These are phyloP conservation scores for Ochotona curzoniae DNA, from an alignment of 2,113 vertebrate species.

Conservation along the genomic window DNA sequence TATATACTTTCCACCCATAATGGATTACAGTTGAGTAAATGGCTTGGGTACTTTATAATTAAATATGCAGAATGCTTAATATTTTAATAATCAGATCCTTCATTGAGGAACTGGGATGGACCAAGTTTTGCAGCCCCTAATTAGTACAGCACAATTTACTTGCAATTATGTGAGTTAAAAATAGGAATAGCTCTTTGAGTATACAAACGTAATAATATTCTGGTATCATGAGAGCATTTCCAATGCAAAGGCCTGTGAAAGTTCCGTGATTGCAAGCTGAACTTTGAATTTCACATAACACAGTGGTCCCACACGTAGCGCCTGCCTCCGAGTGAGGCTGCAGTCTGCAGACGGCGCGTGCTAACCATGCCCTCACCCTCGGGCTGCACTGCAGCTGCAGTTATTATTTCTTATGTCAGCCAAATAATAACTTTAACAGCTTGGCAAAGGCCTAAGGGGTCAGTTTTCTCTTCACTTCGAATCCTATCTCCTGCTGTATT, in stretches of 20 bases:
- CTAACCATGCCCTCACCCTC: conserved; percentile 13
- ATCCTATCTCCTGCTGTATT: neutral
- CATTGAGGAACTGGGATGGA: conserved; percentile 10
- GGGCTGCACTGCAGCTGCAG: neutral
- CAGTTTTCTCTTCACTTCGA: conserved; percentile 3
- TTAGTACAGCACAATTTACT: conserved; percentile 36
- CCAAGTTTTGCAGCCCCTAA: conserved; percentile 34
- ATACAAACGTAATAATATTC: conserved; percentile 20
- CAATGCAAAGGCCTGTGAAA: conserved; percentile 45
- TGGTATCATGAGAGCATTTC: neutral
- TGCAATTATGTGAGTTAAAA: conserved; percentile 53
- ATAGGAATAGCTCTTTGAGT: conserved; percentile 23
- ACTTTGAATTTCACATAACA: neutral
- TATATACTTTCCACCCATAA: conserved; percentile 77
- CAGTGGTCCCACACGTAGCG: neutral
- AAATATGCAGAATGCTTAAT: conserved; percentile 66
- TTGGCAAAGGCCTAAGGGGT: conserved; percentile 13
- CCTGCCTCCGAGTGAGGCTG: conserved; percentile 26
- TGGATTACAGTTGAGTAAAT: conserved; percentile 78
- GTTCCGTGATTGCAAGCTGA: neutral
- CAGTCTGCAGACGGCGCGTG: neutral
- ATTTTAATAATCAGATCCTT: conserved; percentile 59
- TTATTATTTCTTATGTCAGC: conserved; percentile 57
- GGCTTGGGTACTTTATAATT: conserved; percentile 69
- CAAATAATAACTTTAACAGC: conserved; percentile 63